A percentile compares a stretch with the other conserved stretches of the same genome.
Evolutionary conservation across 2,113 vertebrate genomes (phyloP).

Genomic region (Galeopterus variegatus): DNA sequence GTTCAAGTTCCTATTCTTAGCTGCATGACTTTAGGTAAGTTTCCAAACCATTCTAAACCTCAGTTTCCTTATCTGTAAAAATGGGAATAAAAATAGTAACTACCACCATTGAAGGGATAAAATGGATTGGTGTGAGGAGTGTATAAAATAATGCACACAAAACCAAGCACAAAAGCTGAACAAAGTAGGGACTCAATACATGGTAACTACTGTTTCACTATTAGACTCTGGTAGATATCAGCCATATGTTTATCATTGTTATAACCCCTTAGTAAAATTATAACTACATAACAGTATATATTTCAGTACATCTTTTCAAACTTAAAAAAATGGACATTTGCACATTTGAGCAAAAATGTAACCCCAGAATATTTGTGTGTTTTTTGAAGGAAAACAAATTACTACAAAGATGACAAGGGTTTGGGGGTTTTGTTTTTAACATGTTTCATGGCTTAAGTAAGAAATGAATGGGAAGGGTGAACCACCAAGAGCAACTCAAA

Average conservation of each 20-base stretch:
- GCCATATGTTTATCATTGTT: rapidly evolving
- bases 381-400: neutral
- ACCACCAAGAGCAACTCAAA: neutral
- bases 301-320: neutral
- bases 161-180: neutral
- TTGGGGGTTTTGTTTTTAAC: neutral
- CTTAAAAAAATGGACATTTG: neutral
- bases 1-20: neutral
- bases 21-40: neutral
- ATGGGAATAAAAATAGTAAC: neutral
- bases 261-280: neutral
- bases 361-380: neutral
- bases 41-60: neutral
- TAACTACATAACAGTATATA: rapidly evolving
- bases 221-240: rapidly evolving
- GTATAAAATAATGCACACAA: neutral
- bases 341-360: neutral
- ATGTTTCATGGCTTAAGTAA: neutral
- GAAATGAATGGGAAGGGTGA: neutral
- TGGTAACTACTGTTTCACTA: too few relatives aligned
- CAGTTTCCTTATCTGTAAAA: neutral
- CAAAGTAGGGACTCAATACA: rapidly evolving
- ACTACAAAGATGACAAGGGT: neutral
- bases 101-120: neutral
- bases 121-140: neutral